phyloP scores from a whole-genome alignment of 2,797 vertebrate species.

The Chelonia mydas region DNA sequence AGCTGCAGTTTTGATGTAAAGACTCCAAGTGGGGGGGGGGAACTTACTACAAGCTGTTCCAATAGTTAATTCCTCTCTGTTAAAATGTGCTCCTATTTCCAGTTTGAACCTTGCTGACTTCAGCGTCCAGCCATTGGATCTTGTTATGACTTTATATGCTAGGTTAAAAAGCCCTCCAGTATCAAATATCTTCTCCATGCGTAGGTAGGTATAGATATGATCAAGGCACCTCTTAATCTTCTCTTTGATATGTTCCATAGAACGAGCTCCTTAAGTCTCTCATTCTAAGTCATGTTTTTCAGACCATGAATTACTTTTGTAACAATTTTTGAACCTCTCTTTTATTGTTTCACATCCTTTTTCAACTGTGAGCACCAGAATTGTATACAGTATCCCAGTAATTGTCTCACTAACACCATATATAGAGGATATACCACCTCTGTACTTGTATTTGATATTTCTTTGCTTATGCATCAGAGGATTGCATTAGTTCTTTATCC shows the following conservation, averaged over 20 bases:
- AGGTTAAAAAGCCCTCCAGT: neutral
- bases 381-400: neutral
- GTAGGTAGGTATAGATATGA: neutral
- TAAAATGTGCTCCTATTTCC: neutral
- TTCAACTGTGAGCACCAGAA: neutral
- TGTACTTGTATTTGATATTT: neutral
- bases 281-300: neutral
- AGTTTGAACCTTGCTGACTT: neutral
- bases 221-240: constrained; percentile 23
- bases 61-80: neutral
- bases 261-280: neutral
- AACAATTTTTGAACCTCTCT: neutral
- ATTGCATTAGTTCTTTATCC: neutral
- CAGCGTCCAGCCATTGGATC: neutral
- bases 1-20: neutral
- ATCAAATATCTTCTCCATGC: neutral
- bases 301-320: neutral
- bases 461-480: neutral
- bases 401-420: neutral
- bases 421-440: neutral
- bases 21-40: neutral
- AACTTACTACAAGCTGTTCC: neutral
- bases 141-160: neutral
- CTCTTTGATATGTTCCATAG: neutral
- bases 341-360: constrained; percentile 41